Percentiles rank a stretch among this genome's conserved stretches.
These are phyloP conservation scores for Phengaris arion DNA, from an alignment of 2,888 invertebrate genomes.

Conservation along the genomic window DNA sequence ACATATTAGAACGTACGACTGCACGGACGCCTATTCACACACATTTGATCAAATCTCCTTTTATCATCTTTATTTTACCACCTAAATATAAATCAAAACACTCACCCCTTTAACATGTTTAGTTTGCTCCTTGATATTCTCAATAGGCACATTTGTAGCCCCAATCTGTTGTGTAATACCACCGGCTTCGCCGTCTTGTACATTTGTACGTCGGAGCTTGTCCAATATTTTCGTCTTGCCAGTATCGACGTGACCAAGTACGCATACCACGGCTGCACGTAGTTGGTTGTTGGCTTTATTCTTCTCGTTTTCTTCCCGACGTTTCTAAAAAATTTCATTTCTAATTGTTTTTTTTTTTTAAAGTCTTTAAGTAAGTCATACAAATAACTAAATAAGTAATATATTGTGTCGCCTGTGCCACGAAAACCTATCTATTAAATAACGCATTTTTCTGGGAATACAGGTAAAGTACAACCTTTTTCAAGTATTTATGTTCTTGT, in stretches of 20 bases:
- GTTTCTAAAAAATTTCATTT: slow-evolving; percentile 55
- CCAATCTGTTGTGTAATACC: slow-evolving; percentile 99
- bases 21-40: neutral
- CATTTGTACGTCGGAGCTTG: slow-evolving; percentile 93
- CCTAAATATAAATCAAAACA: slow-evolving; percentile 37
- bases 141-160: slow-evolving; percentile 98
- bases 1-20: neutral
- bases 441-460: too few relatives aligned
- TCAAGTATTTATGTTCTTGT: too few relatives aligned
- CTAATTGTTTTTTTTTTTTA: too few relatives aligned
- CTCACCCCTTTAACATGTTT: slow-evolving; percentile 94
- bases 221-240: slow-evolving; percentile 99
- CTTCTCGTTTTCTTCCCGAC: slow-evolving; percentile 70
- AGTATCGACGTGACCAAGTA: slow-evolving; percentile 99
- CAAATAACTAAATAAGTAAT: too few relatives aligned
- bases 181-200: slow-evolving; percentile 98
- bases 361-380: too few relatives aligned
- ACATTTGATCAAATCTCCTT: too few relatives aligned
- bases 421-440: too few relatives aligned
- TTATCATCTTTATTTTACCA: too few relatives aligned
- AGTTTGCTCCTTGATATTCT: slow-evolving; percentile 96
- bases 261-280: slow-evolving; percentile 98
- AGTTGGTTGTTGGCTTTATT: slow-evolving; percentile 77
- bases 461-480: too few relatives aligned
- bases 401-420: too few relatives aligned